phyloP scores from a whole-genome alignment of 2,797 vertebrate species.

The Gorsachius magnificus region DNA sequence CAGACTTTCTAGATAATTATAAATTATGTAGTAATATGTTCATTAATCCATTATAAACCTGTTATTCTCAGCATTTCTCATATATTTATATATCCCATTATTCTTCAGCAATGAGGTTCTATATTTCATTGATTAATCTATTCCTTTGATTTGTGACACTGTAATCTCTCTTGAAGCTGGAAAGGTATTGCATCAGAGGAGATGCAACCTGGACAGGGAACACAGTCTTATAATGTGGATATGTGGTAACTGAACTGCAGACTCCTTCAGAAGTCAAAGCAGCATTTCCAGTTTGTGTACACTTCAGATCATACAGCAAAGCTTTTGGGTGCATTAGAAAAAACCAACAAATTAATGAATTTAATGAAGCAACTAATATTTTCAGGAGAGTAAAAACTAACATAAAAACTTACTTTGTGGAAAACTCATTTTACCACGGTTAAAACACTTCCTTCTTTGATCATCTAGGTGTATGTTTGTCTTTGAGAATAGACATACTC shows the following conservation, averaged over 20 bases:
- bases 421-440: not conserved
- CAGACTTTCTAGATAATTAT: not conserved
- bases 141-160: not conserved
- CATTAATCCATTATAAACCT: slow-evolving; percentile 7
- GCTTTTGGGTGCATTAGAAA: not conserved
- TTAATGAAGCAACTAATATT: not conserved
- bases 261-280: not conserved
- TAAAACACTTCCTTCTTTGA: not conserved
- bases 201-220: not conserved
- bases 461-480: not conserved
- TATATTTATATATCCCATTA: not conserved
- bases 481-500: not conserved
- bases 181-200: not conserved
- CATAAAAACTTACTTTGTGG: not conserved
- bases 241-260: not conserved
- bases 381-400: not conserved
- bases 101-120: slow-evolving; percentile 17
- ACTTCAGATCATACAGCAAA: not conserved
- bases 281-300: not conserved
- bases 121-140: not conserved
- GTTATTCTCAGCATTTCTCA: slow-evolving; percentile 10
- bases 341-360: not conserved
- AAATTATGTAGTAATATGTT: not conserved
- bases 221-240: not conserved
- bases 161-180: not conserved